Evolutionary conservation across 2,888 invertebrate species (phyloP), one percentile per base, ranked within the genome.

Genomic region (Tortrix viridana): DNA sequence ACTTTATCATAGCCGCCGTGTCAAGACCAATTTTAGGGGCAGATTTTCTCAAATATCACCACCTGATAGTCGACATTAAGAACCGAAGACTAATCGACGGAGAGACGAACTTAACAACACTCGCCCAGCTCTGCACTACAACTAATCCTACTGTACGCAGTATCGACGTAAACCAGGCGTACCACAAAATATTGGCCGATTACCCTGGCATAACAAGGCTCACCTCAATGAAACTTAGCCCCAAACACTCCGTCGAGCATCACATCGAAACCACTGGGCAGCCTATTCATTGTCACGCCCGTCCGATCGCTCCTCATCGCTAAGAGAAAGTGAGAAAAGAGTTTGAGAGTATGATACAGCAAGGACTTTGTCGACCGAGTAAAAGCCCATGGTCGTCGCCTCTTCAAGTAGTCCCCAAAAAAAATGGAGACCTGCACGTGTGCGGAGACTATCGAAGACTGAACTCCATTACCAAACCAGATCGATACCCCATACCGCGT

Each of bases 381-480:
- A 63, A 63, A 14, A 62, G 60, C 38, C 60, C 56, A 43, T 61
- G n/a, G n/a, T n/a, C n/a, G n/a, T n/a, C n/a, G n/a, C n/a, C n/a
- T n/a, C n/a, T n/a, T n/a, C n/a, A n/a, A n/a, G n/a, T n/a, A n/a
- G n/a, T n/a, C n/a, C n/a, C n/a, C n/a, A n/a, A n/a, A n/a, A n/a
- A n/a, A n/a, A n/a, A n/a, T n/a, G n/a, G n/a, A n/a, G n/a, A n/a
- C n/a, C n/a, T n/a, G n/a, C n/a, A n/a, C n/a, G n/a, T n/a, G n/a
- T n/a, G n/a, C n/a, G n/a, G n/a, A n/a, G n/a, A 23, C 5, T 23
- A 23, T 5, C 23, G 23, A 23, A 23, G 23, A 5, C 23, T 23
- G 23, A 86, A 82, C 60, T 59, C 71, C 0, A 58, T 62, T 19
- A 80, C 80, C 0, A 65, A 69, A n/a, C 76, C 75, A 0, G 79